Conservation (phyloP, 2,888 invertebrate species). For the Phaedon cochleariae region DNA sequence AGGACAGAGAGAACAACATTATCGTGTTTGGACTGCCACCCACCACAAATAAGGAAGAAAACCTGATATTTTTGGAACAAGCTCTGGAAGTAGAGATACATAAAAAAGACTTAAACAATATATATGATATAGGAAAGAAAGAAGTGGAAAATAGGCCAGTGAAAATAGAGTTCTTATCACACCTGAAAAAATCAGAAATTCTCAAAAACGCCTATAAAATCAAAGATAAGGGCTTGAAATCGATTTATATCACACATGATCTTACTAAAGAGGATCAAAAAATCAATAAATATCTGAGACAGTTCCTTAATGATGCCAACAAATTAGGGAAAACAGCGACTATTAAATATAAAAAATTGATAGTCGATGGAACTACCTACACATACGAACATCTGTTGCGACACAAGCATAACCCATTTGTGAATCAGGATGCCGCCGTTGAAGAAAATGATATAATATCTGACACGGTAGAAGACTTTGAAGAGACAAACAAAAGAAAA, state of each 20-base stretch:
- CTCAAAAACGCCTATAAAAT: neutral
- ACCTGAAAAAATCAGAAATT: neutral
- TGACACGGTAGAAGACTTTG: neutral
- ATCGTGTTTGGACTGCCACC: too few relatives aligned
- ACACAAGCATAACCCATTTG: neutral
- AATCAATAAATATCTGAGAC: neutral
- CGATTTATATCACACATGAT: too few relatives aligned
- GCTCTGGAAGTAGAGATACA: neutral
- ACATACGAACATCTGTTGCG: neutral
- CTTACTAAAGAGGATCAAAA: neutral
- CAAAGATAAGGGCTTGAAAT: too few relatives aligned
- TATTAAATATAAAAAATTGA: neutral
- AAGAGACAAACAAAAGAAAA: neutral
- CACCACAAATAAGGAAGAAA: neutral
- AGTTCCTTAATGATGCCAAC: neutral
- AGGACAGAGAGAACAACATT: too few relatives aligned
- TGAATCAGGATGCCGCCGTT: too few relatives aligned
- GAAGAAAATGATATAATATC: too few relatives aligned
- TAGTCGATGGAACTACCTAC: neutral
- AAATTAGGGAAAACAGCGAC: neutral
- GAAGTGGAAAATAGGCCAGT: neutral
- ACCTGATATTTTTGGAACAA: neutral
- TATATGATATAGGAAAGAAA: neutral
- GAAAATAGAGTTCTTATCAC: neutral
- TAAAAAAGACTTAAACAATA: neutral